Conservation (phyloP, 2,797 vertebrate species). For the Acanthis flammea region DNA sequence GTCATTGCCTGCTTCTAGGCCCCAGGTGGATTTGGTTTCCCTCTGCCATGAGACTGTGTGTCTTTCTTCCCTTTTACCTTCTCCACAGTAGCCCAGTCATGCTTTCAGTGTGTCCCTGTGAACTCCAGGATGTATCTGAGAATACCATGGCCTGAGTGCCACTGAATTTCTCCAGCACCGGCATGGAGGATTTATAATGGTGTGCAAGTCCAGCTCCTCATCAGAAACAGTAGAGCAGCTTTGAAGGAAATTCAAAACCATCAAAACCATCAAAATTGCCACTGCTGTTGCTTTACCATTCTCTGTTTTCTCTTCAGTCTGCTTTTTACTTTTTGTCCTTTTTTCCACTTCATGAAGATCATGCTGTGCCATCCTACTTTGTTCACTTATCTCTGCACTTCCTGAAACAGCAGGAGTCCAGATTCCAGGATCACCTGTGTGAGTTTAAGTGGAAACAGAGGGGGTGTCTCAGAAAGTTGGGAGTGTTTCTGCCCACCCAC, state of each 20-base stretch:
- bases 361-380: neutral
- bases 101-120: neutral
- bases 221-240: neutral
- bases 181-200: neutral
- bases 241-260: neutral
- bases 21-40: neutral
- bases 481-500: neutral
- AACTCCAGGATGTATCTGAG: neutral
- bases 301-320: neutral
- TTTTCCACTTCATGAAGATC: neutral
- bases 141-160: neutral
- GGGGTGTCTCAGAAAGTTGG: neutral
- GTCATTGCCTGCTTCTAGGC: neutral
- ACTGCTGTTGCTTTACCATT: neutral
- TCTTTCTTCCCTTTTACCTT: neutral
- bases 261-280: neutral
- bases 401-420: neutral
- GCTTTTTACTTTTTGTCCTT: neutral
- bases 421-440: neutral
- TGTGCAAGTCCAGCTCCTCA: neutral
- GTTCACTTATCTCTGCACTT: neutral
- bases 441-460: neutral
- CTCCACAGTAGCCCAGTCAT: neutral
- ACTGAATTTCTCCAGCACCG: neutral
- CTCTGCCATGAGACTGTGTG: fast-evolving